A percentile compares a stretch with the other conserved stretches of the same genome.
Conservation (phyloP, 2,888 invertebrate species). For the Philonicus albiceps region DNA sequence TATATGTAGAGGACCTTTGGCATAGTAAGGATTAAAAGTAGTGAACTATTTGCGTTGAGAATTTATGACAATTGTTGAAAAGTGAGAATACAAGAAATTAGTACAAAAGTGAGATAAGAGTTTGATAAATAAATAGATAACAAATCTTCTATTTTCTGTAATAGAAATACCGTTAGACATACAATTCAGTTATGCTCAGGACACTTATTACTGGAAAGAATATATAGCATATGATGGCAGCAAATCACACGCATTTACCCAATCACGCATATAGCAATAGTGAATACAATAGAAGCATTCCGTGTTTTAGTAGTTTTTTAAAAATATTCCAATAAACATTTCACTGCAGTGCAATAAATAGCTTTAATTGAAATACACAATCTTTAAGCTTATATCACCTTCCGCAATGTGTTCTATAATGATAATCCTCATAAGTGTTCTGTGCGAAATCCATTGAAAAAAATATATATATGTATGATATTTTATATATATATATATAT, state of each 20-base stretch:
- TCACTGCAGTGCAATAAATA: constrained; percentile 11
- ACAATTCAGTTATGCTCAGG: background rate
- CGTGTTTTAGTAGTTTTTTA: background rate
- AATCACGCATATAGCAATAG: background rate
- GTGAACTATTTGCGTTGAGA: background rate
- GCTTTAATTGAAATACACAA: background rate
- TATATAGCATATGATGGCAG: background rate
- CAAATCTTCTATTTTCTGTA: background rate
- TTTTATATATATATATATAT: no score
- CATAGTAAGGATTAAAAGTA: background rate
- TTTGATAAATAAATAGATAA: background rate
- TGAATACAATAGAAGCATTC: constrained; percentile 4
- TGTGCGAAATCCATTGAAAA: background rate
- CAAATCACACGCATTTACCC: background rate
- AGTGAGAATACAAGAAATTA: background rate
- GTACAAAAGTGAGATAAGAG: constrained; percentile 1
- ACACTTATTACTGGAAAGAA: background rate
- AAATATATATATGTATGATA: no score
- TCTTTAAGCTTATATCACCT: background rate
- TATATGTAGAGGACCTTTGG: background rate
- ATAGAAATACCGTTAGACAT: background rate
- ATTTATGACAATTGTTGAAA: background rate
- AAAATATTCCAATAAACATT: background rate
- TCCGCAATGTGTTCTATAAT: background rate
- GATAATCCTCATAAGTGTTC: background rate